phyloP scores from a whole-genome alignment of 2,888 invertebrate species.

The Cryptus armator region DNA sequence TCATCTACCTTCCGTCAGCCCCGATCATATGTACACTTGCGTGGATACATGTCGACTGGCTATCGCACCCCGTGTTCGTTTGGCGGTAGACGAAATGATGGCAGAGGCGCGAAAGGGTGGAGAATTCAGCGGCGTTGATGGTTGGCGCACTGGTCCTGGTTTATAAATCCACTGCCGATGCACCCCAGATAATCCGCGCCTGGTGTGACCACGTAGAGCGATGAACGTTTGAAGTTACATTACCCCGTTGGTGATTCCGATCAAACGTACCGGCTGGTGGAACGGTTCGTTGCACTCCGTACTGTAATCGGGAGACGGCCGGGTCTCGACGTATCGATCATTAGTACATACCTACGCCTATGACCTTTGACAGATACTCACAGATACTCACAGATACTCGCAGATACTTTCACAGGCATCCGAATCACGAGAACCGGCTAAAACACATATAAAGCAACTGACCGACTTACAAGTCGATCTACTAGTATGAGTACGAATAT shows the following conservation, averaged over 20 bases:
- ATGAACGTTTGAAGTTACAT: conserved; percentile 43
- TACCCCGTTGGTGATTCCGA: conserved; percentile 66
- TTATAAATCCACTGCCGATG: conserved; percentile 56
- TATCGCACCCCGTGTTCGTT: conserved; percentile 10
- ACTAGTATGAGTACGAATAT: too few species aligned
- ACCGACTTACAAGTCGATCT: too few species aligned
- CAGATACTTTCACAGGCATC: too few species aligned
- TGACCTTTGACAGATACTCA: not conserved
- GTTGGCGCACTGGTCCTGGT: conserved; percentile 23
- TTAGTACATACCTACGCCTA: conserved; percentile 9
- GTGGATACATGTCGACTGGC: conserved; percentile 30
- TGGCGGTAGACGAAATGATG: conserved; percentile 8
- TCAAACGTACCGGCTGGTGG: conserved; percentile 65
- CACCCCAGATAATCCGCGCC: conserved; percentile 59
- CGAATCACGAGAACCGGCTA: too few species aligned
- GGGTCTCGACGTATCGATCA: conserved; percentile 38
- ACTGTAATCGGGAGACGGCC: conserved; percentile 44
- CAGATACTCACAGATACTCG: too few species aligned
- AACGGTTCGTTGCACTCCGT: conserved; percentile 50
- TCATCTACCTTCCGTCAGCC: conserved; percentile 42
- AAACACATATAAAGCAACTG: too few species aligned
- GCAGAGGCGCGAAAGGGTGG: conserved; percentile 28
- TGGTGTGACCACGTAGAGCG: conserved; percentile 13
- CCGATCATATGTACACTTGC: not conserved
- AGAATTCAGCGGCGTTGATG: not conserved